phyloP scores from a whole-genome alignment of 2,797 vertebrate species.

The Chelonia mydas region DNA sequence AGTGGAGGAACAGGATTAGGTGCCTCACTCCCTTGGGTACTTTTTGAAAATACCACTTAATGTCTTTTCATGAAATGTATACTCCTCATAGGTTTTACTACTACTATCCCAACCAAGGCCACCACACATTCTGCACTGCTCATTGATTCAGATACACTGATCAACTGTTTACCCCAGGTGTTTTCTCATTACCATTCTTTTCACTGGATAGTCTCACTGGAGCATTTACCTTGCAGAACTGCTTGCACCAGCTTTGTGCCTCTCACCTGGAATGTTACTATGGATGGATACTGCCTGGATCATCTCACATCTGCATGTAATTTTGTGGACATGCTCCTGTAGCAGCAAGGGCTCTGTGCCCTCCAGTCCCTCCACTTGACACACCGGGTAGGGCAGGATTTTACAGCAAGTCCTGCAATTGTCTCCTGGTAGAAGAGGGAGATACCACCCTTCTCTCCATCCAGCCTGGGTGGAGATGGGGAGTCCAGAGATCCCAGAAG shows the following conservation, averaged over 20 bases:
- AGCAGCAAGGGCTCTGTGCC: not conserved
- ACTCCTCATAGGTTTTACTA: not conserved
- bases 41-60: constrained; percentile 6
- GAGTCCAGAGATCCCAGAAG: not conserved
- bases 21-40: not conserved
- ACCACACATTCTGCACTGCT: not conserved
- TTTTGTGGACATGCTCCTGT: not conserved
- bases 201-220: not conserved
- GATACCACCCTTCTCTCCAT: not conserved
- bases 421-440: not conserved
- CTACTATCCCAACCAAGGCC: not conserved
- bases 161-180: not conserved
- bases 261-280: not conserved
- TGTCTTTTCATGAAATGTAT: not conserved
- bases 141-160: not conserved
- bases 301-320: not conserved
- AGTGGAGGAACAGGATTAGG: not conserved
- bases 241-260: not conserved
- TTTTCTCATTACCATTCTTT: not conserved
- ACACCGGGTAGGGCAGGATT: not conserved
- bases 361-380: not conserved
- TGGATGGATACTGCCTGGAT: not conserved
- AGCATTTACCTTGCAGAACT: not conserved
- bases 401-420: not conserved
- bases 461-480: not conserved